phyloP scores from a whole-genome alignment of 2,888 invertebrate species.

The Taphrorychus bicolor region DNA sequence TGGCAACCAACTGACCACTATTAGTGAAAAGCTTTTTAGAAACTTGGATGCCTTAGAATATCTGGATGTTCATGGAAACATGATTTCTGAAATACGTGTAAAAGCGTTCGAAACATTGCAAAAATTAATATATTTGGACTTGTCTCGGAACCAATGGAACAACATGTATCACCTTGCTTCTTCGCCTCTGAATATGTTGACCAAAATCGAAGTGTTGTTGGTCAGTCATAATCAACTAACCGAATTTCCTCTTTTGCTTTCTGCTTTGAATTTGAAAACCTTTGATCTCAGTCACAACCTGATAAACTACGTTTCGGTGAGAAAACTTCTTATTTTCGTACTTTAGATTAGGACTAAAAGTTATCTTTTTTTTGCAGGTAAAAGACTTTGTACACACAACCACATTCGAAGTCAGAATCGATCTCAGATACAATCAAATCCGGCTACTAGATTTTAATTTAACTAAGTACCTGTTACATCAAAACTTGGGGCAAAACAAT shows the following conservation, averaged over 20 bases:
- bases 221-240: constrained; percentile 38
- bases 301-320: constrained; percentile 29
- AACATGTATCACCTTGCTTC: constrained; percentile 21
- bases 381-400: not conserved
- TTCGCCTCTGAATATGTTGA: constrained; percentile 44
- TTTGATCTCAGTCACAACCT: constrained; percentile 47
- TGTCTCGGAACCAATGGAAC: constrained; percentile 45
- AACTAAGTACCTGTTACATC: constrained; percentile 10
- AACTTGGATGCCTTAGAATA: constrained; percentile 25
- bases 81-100: not conserved
- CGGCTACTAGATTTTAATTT: constrained; percentile 12
- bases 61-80: constrained; percentile 9
- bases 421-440: constrained; percentile 33
- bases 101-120: not conserved
- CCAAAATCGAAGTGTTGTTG: constrained; percentile 26
- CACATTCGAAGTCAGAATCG: constrained; percentile 5
- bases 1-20: constrained; percentile 33
- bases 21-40: constrained; percentile 34
- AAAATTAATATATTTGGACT: constrained; percentile 41
- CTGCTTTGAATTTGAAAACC: constrained; percentile 30
- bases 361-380: constrained; percentile 12
- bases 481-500: too few relatives aligned
- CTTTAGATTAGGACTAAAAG: not conserved
- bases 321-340: too few relatives aligned
- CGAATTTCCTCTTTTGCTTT: constrained; percentile 26